Base-by-base conservation (phyloP, 2,888 invertebrate species). In the Melangyna quadrimaculata region DNA sequence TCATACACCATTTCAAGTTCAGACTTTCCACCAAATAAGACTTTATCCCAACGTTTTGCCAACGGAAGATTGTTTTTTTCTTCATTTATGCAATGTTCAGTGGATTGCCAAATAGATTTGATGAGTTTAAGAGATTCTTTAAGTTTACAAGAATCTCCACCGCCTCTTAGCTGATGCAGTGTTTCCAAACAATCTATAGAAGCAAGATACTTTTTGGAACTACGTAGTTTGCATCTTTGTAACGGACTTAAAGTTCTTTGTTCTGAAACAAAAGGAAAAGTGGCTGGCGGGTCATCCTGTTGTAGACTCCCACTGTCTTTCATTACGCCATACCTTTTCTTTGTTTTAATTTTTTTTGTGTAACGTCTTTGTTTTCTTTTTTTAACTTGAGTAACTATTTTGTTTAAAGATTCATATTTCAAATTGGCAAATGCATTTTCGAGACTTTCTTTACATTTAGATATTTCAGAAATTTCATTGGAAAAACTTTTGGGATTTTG, bases 31-130 rank as follows among this genome's bases (percentile, higher is more conserved):
- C 91, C 91, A 87, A 91, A 91, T 10, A 91, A 61, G 0, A 88
- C 88, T 55, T 87, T 71, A 10, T 88, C 81, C 91, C 91, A 91
- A 9, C 87, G 63, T 27, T 90, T 88, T 17, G 87, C 87, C n/a
- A 83, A 63, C 0, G 29, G 78, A 69, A 59, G 71, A 8, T 59
- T 8, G 22, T 86, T 77, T 12, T 43, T 24, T 40, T 79, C 87
- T 3, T 70, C 72, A 4, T 55, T 19, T 10, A 75, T 88, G 9
- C 88, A 88, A 14, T 88, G 78, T 24, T 88, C 87, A 14, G 90
- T 88, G 3, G 87, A 86, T n/a, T 87, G 82, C 91, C 91, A 91
- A 9, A 88, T 88, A 1, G 74, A 59, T 3, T 89, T 89, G 61
- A 91, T 73, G 10, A 59, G 32, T 0, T n/a, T 59, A 0, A 87